Evolutionary conservation across 1,140 invertebrate species (phyloP), one percentile per base, ranked within the genome.

Genomic region (Anadara kagoshimensis): DNA sequence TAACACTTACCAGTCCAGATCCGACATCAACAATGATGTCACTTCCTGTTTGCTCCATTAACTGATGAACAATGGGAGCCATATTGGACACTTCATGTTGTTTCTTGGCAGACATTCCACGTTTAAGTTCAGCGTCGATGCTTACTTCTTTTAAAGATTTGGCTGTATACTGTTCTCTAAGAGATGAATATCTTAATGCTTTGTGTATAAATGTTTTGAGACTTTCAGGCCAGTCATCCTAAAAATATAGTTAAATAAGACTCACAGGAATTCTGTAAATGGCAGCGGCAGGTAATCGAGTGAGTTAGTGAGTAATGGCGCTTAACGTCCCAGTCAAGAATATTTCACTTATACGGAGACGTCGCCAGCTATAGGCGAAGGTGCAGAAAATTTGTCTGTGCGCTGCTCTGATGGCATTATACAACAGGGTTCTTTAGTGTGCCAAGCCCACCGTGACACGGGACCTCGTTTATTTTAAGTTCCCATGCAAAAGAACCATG

Each of bases 1-100:
- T 36, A 7, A 7, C 29, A 36, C 44, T 90, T 90, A 93, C 92
- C 89, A 95, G 89, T 45, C 85, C 85, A 53, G 84, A 83, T 18
- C 85, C 85, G 45, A 86, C 65, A 70, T 87, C 85, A 26, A 87
- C 73, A 45, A 87, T 67, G 5, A 78, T 61, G 59, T 77, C 63
- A 73, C 81, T 78, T 29, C 57, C 62, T 41, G 75, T 61, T 54
- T 75, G 12, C 16, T 20, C 12, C 41, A 73, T 69, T 12, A 85
- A 51, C 29, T 76, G 64, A 73, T 82, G 62, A 41, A 87, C 74
- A 63, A 85, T 56, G 20, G 78, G 72, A 11, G 84, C 73, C 85
- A 87, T 82, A 20, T 69, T 53, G 18, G 75, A 62, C 16, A 87
- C 83, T 76, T 87, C 85, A 78, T 85, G 84, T 45, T 78, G 61